Base-by-base conservation (phyloP, 2,113 vertebrate genomes). In the Cynoglossus semilaevis region DNA sequence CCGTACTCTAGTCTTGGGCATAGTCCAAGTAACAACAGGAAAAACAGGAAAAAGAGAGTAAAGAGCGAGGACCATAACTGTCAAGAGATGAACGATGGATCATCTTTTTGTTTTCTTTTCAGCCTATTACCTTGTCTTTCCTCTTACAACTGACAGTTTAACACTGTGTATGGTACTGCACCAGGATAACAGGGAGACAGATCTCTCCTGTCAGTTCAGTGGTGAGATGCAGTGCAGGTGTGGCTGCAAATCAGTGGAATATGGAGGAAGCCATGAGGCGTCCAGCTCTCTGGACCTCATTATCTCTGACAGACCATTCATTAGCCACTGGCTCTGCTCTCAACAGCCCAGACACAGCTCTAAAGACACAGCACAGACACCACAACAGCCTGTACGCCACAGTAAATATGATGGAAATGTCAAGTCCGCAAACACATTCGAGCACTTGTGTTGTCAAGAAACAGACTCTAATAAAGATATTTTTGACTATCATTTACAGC, bases 281-380 rank as follows among this genome's bases (percentile, higher is more conserved):
- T 70, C 76, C 68, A 78, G 71, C 49, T 13, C 74, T 84, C 83
- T 74, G 67, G 80, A 74, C 18, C 82, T 89, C 83, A 89, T 89
- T 89, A 77, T 70, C 74, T 81, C 73, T 91, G 91, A 93, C 87
- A 92, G 85, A 74, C 87, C 79, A 83, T 93, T 91, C 88, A 92
- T 92, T 92, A 91, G n/a, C 3, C 81, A 78, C 70, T 64, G 50
- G 73, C 83, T 74, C 83, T 82, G 83, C 85, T 89, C 81, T 91
- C 91, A 88, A 85, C 87, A 86, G 54, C 63, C 61, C 9, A 8
- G 73, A 73, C 65, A 67, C 71, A 45, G 70, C 63, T 77, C 72
- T 57, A 55, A 75, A 82, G 68, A 88, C 72, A 83, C 47, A 85
- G 83, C 58, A 54, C 87, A 90, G 83, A 70, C 36, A 22, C 72